Conservation (phyloP, 1,140 invertebrate genomes). For the Stratiolaelaps scimitus region DNA sequence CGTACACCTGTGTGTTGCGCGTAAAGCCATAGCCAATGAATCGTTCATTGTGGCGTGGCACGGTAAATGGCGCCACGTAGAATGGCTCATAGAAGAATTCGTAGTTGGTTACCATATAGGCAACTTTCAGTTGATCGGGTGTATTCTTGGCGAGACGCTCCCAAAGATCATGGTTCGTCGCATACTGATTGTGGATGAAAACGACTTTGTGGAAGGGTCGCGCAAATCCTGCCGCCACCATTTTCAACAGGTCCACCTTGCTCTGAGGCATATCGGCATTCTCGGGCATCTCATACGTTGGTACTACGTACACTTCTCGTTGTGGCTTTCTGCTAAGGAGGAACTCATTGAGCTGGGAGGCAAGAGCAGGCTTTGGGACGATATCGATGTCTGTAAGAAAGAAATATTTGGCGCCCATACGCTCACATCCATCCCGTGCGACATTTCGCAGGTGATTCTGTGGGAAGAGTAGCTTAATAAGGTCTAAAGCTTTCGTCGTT, state of each 20-base stretch:
- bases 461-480: conserved; percentile 38
- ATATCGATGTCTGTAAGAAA: conserved; percentile 43
- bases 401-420: conserved; percentile 37
- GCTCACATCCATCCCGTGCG: conserved; percentile 37
- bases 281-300: conserved; percentile 73
- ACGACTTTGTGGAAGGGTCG: conserved; percentile 82
- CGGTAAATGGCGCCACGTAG: conserved; percentile 67
- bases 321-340: conserved; percentile 48
- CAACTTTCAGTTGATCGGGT: conserved; percentile 49
- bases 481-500: conserved; percentile 31
- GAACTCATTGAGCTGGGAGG: conserved; percentile 49
- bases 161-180: conserved; percentile 66
- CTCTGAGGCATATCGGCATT: conserved; percentile 60
- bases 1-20: conserved; percentile 85
- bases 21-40: conserved; percentile 91
- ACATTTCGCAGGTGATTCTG: conserved; percentile 43
- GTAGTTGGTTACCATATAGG: conserved; percentile 69
- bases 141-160: conserved; percentile 36
- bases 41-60: conserved; percentile 72
- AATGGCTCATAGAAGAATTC: conserved; percentile 84
- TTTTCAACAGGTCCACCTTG: conserved; percentile 58
- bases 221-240: conserved; percentile 60
- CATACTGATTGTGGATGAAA: conserved; percentile 80
- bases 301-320: conserved; percentile 75
- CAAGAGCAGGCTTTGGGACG: conserved; percentile 39